Evolutionary conservation across 2,113 vertebrate genomes (phyloP), one percentile per base, ranked within the genome.

Genomic region (Solea senegalensis): DNA sequence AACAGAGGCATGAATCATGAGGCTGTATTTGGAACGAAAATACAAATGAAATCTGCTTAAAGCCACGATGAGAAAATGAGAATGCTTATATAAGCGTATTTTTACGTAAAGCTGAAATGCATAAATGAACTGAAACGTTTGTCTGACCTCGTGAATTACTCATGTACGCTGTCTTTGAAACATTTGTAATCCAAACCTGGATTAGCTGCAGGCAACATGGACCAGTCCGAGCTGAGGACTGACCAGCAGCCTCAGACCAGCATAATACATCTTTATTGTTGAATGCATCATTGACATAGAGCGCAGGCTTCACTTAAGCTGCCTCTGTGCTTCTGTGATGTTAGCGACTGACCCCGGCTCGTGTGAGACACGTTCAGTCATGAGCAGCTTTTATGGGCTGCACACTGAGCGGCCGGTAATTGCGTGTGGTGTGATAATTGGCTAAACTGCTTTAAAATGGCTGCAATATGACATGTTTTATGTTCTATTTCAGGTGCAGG

Each of bases 371-470:
- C 21, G 60, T 16, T 53, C 21, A 28, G 14, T 41, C 53, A 28
- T 26, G 48, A 74, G 73, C 41, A 45, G 28, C 48, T n/a, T 28
- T 52, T 66, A 48, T 51, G n/a, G 43, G n/a, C 11, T 34, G 3
- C 34, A 34, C 34, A 34, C 34, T 34, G 34, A 34, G n/a, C 8
- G 3, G 16, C 45, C 58, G 5, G 55, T 49, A 61, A 72, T 59
- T 41, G 28, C 54, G 43, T 1, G 16, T 2, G 21, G 15, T 14
- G 51, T 14, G 8, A 53, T 68, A 50, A 69, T 26, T 46, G 57
- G 43, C 52, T 49, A 21, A 76, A 71, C 8, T 34, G 40, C 41
- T 68, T 46, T 9, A 15, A 65, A 50, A 51, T 60, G 49, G 13
- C n/a, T 45, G 41, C 6, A 53, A 49, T 50, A 12, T 45, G 16